Evolutionary conservation across 1,140 invertebrate species (phyloP).

Genomic region (Archegozetes longisetosus): DNA sequence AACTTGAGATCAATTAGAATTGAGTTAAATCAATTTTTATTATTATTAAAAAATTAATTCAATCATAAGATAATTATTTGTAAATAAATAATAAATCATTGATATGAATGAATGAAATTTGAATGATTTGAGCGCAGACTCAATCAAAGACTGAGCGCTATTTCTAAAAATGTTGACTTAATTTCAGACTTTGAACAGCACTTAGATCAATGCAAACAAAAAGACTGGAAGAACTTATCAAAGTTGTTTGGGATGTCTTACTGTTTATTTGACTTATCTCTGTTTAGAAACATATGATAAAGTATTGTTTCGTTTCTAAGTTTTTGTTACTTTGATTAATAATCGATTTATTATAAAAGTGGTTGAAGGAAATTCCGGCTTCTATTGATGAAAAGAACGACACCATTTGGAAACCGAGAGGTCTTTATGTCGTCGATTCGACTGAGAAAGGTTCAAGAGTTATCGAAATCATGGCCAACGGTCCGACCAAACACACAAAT

Average conservation of each 20-base stretch:
- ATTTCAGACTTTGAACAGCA: conserved; percentile 78
- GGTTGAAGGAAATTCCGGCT: conserved; percentile 76
- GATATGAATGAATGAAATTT: no score
- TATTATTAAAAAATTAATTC: no score
- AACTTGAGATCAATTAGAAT: no score
- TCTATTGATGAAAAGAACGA: conserved; percentile 92
- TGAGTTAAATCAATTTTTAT: no score
- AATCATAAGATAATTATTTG: no score
- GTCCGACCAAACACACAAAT: neutral
- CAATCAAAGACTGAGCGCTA: no score
- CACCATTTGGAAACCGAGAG: conserved; percentile 76
- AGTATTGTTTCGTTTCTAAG: no score
- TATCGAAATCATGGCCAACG: conserved; percentile 20
- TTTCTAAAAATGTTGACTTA: no score
- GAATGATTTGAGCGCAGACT: no score
- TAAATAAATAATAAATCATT: no score
- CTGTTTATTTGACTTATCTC: conserved; percentile 87
- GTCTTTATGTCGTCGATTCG: conserved; percentile 81
- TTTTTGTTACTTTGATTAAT: no score
- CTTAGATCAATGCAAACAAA: conserved; percentile 85
- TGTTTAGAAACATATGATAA: conserved; percentile 90
- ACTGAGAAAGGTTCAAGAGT: conserved; percentile 81
- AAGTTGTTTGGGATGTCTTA: conserved; percentile 81
- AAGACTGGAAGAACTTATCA: conserved; percentile 85
- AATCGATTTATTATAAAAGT: conserved; percentile 39